Evolutionary conservation across 2,888 invertebrate species (phyloP), one percentile per base, ranked within the genome.

Genomic region (Hedya salicella): DNA sequence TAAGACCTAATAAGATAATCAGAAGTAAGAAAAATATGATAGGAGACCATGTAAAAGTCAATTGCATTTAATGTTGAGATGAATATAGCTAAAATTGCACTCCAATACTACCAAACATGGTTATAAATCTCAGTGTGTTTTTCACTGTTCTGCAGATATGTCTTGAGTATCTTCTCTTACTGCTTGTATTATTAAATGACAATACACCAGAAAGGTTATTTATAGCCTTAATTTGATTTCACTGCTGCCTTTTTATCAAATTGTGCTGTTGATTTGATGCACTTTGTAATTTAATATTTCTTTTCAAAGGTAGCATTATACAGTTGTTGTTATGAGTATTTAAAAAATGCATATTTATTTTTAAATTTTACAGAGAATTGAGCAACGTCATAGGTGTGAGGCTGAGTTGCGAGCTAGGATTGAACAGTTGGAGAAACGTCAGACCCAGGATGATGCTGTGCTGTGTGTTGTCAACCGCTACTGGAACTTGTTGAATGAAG

Each of bases 401-500:
- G 95, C 95, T 0, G 98, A 98, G 79, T 93, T 97, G 66, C 94
- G 98, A n/a, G 96, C 97, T 68, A 93, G 98, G 69, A 98, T 98
- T 73, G 98, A 98, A 82, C 98, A 98, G 83, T 86, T 98, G 67
- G 98, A 98, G 81, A 98, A 98, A 83, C 93, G 98, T 1, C 98
- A 98, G 87, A 97, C 97, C 8, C 98, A 98, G 83, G 99, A 99
- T 85, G 99, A 99, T 92, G 98, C 98, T 32, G 98, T 99, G 32
- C 93, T 99, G 5, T 99, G 98, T 92, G 98, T 99, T 61, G 98
- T 99, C 8, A 99, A 99, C 91, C 94, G 98, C 42, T 98, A 98
- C 85, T 98, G 98, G 98, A 98, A 98, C 90, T 96, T 98, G 86
- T 93, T 99, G 30, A 99, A 99, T 91, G 99, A 99, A 91, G 99